Evolutionary conservation across 2,888 invertebrate species (phyloP).

Genomic region (Philereme vetulata): DNA sequence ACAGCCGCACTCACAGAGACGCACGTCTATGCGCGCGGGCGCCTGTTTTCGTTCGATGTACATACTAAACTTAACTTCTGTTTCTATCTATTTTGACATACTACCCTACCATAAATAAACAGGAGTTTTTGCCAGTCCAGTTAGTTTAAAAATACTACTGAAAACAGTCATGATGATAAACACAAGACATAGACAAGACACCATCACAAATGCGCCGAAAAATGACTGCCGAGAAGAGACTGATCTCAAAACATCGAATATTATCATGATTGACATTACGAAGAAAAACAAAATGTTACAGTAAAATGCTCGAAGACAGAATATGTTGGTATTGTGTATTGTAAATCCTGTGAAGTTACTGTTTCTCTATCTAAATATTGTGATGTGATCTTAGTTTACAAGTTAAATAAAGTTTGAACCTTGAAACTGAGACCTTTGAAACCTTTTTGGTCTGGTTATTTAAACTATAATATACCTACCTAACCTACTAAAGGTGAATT

Average conservation of each 20-base stretch:
- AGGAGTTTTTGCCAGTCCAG: too few species aligned
- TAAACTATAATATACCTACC: too few species aligned
- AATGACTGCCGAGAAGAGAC: slow-evolving; percentile 45
- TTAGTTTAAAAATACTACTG: too few species aligned
- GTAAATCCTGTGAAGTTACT: slow-evolving; percentile 11
- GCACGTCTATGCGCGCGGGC: too few species aligned
- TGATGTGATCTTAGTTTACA: slow-evolving; percentile 18
- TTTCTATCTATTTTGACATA: too few species aligned
- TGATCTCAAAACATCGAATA: slow-evolving; percentile 38
- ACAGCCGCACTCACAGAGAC: too few species aligned
- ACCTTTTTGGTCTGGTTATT: too few species aligned
- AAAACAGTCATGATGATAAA: slow-evolving; percentile 39
- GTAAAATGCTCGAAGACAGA: slow-evolving; percentile 1
- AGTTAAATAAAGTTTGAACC: slow-evolving; percentile 37
- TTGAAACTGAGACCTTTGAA: too few species aligned
- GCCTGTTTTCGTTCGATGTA: too few species aligned
- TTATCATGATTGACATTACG: slow-evolving; percentile 36
- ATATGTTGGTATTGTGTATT: slow-evolving; percentile 11
- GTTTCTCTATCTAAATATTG: slow-evolving; percentile 10
- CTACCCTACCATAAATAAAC: too few species aligned
- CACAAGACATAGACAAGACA: slow-evolving; percentile 45
- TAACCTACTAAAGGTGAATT: too few species aligned
- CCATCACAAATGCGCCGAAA: slow-evolving; percentile 47
- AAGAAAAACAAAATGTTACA: slow-evolving; percentile 2
- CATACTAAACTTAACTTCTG: too few species aligned